Base-by-base conservation (phyloP, 2,888 invertebrate genomes). In the Frankliniella intonsa region DNA sequence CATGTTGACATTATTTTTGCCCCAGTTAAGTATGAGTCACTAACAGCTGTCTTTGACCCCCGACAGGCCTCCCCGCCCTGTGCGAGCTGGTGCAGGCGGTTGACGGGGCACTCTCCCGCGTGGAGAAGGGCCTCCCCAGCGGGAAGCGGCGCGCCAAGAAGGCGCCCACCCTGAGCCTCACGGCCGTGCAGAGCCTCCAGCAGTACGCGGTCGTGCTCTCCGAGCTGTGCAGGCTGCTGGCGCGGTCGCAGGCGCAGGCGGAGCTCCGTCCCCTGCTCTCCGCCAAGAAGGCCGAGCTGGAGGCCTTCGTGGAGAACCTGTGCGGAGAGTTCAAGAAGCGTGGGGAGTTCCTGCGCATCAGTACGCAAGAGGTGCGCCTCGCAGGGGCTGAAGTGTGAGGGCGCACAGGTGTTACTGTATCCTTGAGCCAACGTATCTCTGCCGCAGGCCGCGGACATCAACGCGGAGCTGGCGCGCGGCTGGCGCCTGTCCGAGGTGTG, bases 241-340 rank as follows among this genome's bases (percentile, higher is more conserved):
- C 38, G 38, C 38, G 5, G 38, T 38, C 38, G 69, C 22, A 22
- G 69, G 5, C 69, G 3, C 19, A 19, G 69, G 22, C 7, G 22
- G n/a, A 2, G 8, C 8, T 5, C 69, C 69, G 55, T 0, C 69
- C 9, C 8, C 69, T 69, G n/a, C 19, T 8, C n/a, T 19, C 11
- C n/a, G 19, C 69, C n/a, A 69, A 69, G 69, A 69, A 22, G 22
- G 69, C 69, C 69, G 69, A 69, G 22, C 69, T 69, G 69, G n/a
- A 22, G 22, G 22, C 5, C 19, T 10, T 7, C 22, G 69, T 69
- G n/a, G 69, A 69, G 69, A 10, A 11, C n/a, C 69, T 69, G 8
- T 69, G 69, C 69, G 9, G n/a, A 7, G 69, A 69, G 69, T 11
- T 22, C 69, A 69, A 69, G 69, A 19, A 22, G n/a, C 69, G 69